Percentiles rank a stretch among this genome's conserved stretches.
Conservation (phyloP, 2,797 vertebrate genomes). For the Pelodytes ibericus region DNA sequence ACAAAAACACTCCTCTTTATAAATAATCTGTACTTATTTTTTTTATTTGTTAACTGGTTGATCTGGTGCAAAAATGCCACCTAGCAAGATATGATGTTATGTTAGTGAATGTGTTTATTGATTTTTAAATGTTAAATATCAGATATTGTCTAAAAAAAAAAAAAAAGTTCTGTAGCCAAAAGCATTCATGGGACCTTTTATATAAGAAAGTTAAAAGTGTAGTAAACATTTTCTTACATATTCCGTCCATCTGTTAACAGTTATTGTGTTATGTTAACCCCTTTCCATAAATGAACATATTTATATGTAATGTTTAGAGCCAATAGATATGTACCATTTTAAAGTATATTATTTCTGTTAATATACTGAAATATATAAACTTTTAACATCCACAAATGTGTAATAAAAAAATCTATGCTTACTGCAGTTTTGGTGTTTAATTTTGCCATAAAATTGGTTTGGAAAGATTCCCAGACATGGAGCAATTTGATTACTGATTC, state of each 20-base stretch:
- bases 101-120: neutral
- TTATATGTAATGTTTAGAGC: neutral
- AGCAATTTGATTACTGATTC: conserved; percentile 4
- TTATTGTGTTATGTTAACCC: neutral
- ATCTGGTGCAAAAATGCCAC: no score
- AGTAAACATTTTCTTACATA: neutral
- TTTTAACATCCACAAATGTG: conserved; percentile 11
- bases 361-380: conserved; percentile 6
- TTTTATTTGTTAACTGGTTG: no score
- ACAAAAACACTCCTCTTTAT: no score
- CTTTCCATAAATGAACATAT: neutral
- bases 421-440: neutral
- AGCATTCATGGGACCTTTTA: neutral
- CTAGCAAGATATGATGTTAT: no score
- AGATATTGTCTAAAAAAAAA: neutral
- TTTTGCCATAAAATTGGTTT: conserved; percentile 1
- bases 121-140: neutral
- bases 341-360: neutral
- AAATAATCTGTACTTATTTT: no score
- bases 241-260: conserved; percentile 1
- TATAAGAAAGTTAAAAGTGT: neutral
- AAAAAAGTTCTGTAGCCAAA: no score
- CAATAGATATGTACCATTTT: conserved; percentile 7
- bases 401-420: conserved; percentile 13
- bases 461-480: conserved; percentile 29